Percentiles rank a stretch among this genome's conserved stretches.
Evolutionary conservation across 2,888 invertebrate species (phyloP).

Genomic region (Spisula subtruncata): DNA sequence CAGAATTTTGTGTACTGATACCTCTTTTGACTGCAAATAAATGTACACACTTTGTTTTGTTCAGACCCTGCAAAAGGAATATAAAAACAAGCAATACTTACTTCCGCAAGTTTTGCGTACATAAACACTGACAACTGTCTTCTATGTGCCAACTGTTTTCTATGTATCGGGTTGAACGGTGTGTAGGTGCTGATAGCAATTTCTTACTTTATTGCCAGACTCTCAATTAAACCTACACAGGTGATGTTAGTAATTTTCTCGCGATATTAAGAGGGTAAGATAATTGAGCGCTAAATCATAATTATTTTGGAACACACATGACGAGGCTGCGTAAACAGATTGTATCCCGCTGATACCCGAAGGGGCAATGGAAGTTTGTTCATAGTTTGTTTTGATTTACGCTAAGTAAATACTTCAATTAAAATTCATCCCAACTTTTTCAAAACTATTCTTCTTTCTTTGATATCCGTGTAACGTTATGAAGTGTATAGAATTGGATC

Average conservation of each 20-base stretch:
- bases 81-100: too few species aligned
- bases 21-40: too few species aligned
- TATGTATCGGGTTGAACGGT: too few species aligned
- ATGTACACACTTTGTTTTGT: too few species aligned
- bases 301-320: slow-evolving; percentile 70
- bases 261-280: slow-evolving; percentile 57
- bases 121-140: too few species aligned
- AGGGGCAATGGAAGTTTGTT: slow-evolving; percentile 17
- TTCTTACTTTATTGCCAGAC: slow-evolving; percentile 44
- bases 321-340: slow-evolving; percentile 31
- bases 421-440: slow-evolving; percentile 32
- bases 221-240: slow-evolving; percentile 51
- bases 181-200: slow-evolving; percentile 54
- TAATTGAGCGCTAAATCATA: slow-evolving; percentile 68
- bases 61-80: too few species aligned
- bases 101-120: too few species aligned
- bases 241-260: slow-evolving; percentile 63
- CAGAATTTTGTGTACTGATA: too few species aligned
- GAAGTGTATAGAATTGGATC: slow-evolving; percentile 15
- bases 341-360: slow-evolving; percentile 26
- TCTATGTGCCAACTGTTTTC: too few species aligned
- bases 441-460: slow-evolving; percentile 28
- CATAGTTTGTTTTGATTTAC: slow-evolving; percentile 40
- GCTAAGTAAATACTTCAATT: slow-evolving; percentile 43
- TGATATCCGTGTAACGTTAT: slow-evolving; percentile 40